These are phyloP conservation scores for Pomatostomus ruficeps DNA, from an alignment of 2,113 vertebrate species.

Conservation along the genomic window DNA sequence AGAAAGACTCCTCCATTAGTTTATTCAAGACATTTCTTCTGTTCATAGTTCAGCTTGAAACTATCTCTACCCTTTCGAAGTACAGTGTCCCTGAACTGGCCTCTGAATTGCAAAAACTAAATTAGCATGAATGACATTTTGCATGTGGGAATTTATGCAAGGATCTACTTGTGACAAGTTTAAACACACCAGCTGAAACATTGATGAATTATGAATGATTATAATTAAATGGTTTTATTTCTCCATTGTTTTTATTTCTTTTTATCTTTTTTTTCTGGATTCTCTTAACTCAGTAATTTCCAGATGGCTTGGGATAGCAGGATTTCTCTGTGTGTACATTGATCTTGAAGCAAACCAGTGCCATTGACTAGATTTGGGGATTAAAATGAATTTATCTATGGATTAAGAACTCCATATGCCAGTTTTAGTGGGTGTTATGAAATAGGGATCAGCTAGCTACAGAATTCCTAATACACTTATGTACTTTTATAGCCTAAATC, in stretches of 20 bases:
- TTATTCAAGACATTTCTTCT: background rate
- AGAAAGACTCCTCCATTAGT: background rate
- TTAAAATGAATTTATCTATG: constrained; percentile 10
- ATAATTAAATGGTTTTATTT: background rate
- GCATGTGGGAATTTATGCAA: constrained; percentile 23
- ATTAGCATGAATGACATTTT: background rate
- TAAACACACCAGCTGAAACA: background rate
- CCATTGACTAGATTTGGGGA: background rate
- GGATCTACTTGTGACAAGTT: background rate
- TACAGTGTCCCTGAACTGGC: background rate
- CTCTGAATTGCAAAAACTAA: background rate
- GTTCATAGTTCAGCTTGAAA: background rate
- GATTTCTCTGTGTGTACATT: background rate
- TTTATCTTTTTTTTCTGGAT: background rate
- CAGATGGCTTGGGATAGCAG: background rate
- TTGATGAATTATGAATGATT: constrained; percentile 20
- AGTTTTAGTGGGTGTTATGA: background rate
- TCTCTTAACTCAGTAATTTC: background rate
- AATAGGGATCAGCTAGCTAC: constrained; percentile 2
- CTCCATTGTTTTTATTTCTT: background rate
- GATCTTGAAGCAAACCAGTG: background rate
- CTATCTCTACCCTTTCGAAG: background rate
- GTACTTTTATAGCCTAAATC: constrained; percentile 25
- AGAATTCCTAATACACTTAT: constrained; percentile 20
- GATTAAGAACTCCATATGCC: constrained; percentile 29